phyloP scores from a whole-genome alignment of 2,888 invertebrate genomes.

The Encarsia formosa region DNA sequence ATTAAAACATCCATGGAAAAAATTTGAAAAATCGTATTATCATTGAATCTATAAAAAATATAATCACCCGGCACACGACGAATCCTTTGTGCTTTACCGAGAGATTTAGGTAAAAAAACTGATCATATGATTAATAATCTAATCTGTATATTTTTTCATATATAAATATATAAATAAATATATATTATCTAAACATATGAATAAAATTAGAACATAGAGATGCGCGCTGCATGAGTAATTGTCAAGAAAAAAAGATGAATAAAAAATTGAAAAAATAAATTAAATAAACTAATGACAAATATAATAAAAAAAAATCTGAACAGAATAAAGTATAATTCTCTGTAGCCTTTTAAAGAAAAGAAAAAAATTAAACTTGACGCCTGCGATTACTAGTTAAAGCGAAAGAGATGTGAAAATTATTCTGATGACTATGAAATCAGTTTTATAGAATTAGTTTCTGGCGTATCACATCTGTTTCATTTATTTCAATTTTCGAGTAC shows the following conservation, averaged over 20 bases:
- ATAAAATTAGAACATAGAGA: conserved; percentile 13
- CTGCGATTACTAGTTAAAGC: no score
- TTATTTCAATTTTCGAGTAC: conserved; percentile 43
- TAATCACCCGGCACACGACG: conserved; percentile 11
- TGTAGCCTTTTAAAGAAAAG: conserved; percentile 23
- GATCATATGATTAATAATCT: conserved; percentile 46
- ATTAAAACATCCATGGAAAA: no score
- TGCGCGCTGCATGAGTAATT: conserved; percentile 15
- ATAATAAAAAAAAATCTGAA: conserved; percentile 8
- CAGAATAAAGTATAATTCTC: conserved; percentile 18
- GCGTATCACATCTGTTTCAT: no score
- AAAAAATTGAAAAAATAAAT: conserved; percentile 23
- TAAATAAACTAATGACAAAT: conserved; percentile 18
- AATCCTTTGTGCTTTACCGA: conserved; percentile 2
- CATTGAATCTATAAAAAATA: conserved; percentile 9
- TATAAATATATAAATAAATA: conserved; percentile 24
- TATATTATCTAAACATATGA: conserved; percentile 11
- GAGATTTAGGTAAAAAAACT: conserved; percentile 27
- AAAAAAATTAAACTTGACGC: no score
- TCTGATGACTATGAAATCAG: no score
- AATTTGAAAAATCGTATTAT: no score
- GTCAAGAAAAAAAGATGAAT: conserved; percentile 26
- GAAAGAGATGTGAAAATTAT: no score
- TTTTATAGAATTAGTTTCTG: no score
- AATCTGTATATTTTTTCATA: conserved; percentile 49